Conservation (phyloP, 2,888 invertebrate species). For the Volucella inflata region DNA sequence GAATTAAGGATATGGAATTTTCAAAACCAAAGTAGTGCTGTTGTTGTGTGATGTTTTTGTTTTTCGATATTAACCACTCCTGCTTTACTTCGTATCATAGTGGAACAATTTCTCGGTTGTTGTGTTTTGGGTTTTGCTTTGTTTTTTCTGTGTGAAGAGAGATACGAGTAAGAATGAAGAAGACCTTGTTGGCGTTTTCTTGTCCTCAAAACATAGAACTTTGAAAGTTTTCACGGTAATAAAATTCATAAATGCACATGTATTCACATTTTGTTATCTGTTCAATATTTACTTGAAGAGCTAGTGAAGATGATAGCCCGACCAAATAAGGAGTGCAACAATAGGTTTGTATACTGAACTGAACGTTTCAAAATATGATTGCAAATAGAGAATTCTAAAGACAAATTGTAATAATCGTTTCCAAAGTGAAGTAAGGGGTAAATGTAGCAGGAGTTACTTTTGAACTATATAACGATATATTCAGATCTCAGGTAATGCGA, state of each 20-base stretch:
- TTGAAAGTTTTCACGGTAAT: slow-evolving; percentile 41
- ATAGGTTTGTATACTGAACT: too few relatives aligned
- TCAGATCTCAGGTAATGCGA: too few relatives aligned
- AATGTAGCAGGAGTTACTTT: too few relatives aligned
- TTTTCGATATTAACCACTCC: slow-evolving; percentile 40
- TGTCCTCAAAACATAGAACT: slow-evolving; percentile 14
- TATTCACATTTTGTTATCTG: slow-evolving; percentile 18
- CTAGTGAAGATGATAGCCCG: background rate
- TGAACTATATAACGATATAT: too few relatives aligned
- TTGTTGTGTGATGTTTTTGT: slow-evolving; percentile 47
- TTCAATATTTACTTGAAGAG: background rate
- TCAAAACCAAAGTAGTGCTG: slow-evolving; percentile 39
- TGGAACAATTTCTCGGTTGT: slow-evolving; percentile 38
- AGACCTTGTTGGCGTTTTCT: slow-evolving; percentile 22
- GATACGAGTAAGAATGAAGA: slow-evolving; percentile 38
- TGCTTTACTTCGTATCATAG: slow-evolving; percentile 5
- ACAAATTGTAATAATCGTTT: too few relatives aligned
- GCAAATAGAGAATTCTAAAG: too few relatives aligned
- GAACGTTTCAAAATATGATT: too few relatives aligned
- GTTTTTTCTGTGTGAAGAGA: slow-evolving; percentile 17
- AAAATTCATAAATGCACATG: slow-evolving; percentile 40
- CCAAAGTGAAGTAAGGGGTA: too few relatives aligned
- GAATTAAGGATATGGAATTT: slow-evolving; percentile 64
- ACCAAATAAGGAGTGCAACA: too few relatives aligned
- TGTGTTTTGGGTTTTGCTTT: slow-evolving; percentile 48